Base-by-base conservation (phyloP, 2,113 vertebrate genomes). In the Tursiops truncatus region DNA sequence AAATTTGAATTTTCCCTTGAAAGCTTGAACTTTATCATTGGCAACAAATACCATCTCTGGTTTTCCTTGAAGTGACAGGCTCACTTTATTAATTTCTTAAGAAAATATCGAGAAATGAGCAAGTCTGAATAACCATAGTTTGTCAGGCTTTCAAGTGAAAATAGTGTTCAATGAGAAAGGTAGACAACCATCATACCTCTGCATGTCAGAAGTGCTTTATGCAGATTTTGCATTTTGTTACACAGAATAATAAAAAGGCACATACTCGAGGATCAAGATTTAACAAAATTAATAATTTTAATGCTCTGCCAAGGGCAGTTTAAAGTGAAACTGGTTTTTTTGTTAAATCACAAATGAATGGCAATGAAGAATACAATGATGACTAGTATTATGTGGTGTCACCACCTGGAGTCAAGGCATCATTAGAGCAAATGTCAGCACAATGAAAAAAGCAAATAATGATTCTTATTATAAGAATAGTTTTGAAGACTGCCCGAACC, bases 11-110 rank as follows among this genome's bases (percentile, higher is more conserved):
- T 88, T 94, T 93, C 23, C 65, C 23, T 93, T 67, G 70, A 71
- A 95, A 82, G 26, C 26, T 73, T 91, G 56, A 88, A 91, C 84
- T 82, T 84, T 73, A 47, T 83, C 26, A 73, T 67, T 85, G 84
- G 20, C 11, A 89, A 67, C 10, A 89, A 84, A 80, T 33, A 8
- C 38, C 21, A 13, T 65, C 82, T 62, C 36, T 84, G 84, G 11
- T 84, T 94, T 92, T 53, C 58, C 65, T 89, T 94, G 38, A 89
- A 62, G 13, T 83, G 50, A 73, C 10, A 83, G 67, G 12, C 17
- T 87, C 33, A 65, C 26, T 83, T 81, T 76, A 84, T 73, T 84
- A 63, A 92, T 96, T 92, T 60, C 83, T 89, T n/a, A 89, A 67
- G 12, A 93, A 79, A 41, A 74, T 44, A 44, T 44, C 63, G 71